Conservation (phyloP, 2,797 vertebrate species). For the Enoplosus armatus region DNA sequence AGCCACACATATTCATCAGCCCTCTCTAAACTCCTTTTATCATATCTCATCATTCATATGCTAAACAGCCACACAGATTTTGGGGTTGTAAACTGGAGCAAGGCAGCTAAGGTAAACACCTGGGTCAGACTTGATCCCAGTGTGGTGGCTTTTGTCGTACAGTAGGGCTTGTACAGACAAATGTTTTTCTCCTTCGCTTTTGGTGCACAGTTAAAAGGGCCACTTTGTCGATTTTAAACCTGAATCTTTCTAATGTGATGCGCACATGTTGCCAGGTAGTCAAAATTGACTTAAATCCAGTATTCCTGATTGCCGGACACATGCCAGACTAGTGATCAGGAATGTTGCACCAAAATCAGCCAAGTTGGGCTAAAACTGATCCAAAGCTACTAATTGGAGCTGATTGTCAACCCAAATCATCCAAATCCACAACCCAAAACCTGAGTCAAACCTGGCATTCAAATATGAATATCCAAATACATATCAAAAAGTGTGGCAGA, state of each 20-base stretch:
- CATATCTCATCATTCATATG: constrained; percentile 75
- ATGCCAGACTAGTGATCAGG: constrained; percentile 19
- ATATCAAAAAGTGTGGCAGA: neutral
- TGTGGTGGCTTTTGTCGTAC: neutral
- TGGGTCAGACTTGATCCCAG: constrained; percentile 14
- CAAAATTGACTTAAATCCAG: constrained; percentile 21
- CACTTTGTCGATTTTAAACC: constrained; percentile 3
- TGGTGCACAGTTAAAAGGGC: neutral
- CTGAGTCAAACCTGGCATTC: constrained; percentile 16
- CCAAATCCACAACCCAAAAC: neutral
- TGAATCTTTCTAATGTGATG: constrained; percentile 8
- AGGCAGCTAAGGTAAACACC: constrained; percentile 26
- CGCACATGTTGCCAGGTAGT: neutral
- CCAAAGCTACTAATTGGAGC: constrained; percentile 13
- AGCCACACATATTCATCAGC: constrained; percentile 79
- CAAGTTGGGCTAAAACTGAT: constrained; percentile 4
- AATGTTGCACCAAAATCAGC: constrained; percentile 25
- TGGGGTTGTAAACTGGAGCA: constrained; percentile 35
- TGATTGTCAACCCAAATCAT: neutral
- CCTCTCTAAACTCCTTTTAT: constrained; percentile 75
- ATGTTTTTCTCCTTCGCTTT: constrained; percentile 2
- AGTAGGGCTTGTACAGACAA: neutral
- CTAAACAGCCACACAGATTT: constrained; percentile 63
- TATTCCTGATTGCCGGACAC: constrained; percentile 1
- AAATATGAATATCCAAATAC: constrained; percentile 22